Evolutionary conservation across 2,113 vertebrate species (phyloP).

Genomic region (Prochilodus magdalenae): DNA sequence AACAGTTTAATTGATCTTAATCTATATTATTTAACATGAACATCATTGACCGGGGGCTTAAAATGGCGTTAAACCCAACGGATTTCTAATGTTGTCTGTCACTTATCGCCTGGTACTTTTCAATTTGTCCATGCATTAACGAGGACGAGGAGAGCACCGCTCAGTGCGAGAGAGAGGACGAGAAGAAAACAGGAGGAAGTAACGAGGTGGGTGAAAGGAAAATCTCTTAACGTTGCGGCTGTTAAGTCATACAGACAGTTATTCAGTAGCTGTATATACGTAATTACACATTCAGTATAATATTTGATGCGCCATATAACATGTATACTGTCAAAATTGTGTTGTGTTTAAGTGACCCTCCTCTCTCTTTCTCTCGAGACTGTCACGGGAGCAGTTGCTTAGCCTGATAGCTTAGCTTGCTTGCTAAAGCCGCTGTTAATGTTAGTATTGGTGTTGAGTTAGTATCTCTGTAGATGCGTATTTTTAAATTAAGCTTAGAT

Average conservation of each 20-base stretch:
- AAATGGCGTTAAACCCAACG: background rate
- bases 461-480: background rate
- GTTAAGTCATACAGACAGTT: no score
- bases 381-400: no score
- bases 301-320: background rate
- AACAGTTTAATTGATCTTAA: no score
- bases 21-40: no score
- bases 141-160: background rate
- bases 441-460: no score
- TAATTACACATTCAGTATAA: background rate
- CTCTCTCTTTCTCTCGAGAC: background rate
- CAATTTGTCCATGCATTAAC: background rate
- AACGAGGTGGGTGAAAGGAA: background rate
- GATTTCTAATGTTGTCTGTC: background rate
- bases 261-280: no score
- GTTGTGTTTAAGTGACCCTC: background rate
- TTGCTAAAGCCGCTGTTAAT: background rate
- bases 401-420: background rate
- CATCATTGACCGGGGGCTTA: background rate
- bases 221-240: background rate
- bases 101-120: background rate
- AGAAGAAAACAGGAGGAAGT: conserved; percentile 13
- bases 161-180: background rate
- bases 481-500: no score
- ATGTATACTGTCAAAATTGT: background rate